A percentile compares a stretch with the other conserved stretches of the same genome.
Conservation (phyloP, 2,888 invertebrate species). For the Myopa testacea region DNA sequence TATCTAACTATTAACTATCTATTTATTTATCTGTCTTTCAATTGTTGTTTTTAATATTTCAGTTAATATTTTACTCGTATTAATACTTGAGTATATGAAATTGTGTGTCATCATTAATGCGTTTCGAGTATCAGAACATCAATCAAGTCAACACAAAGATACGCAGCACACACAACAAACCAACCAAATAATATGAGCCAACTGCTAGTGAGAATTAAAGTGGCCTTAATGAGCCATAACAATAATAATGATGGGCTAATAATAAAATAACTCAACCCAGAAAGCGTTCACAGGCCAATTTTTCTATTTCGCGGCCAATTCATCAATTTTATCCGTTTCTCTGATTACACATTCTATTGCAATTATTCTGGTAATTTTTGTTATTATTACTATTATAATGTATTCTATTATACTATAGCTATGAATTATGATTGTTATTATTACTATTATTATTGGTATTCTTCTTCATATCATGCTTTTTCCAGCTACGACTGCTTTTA, state of each 20-base stretch:
- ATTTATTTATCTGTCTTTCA: too few species aligned
- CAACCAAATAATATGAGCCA: neutral
- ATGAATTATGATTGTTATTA: too few species aligned
- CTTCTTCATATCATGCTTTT: too few species aligned
- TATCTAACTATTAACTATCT: too few species aligned
- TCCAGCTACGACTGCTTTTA: too few species aligned
- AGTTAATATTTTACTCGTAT: too few species aligned
- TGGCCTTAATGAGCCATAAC: constrained; percentile 1
- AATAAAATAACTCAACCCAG: neutral
- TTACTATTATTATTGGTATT: too few species aligned
- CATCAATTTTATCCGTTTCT: neutral
- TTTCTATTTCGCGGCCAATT: neutral
- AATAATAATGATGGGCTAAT: neutral
- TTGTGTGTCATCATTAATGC: neutral
- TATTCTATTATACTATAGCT: too few species aligned
- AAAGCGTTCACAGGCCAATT: neutral
- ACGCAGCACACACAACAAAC: neutral
- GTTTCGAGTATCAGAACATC: neutral
- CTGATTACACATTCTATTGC: neutral
- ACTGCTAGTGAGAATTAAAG: neutral
- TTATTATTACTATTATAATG: neutral
- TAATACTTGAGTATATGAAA: too few species aligned
- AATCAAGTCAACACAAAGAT: neutral
- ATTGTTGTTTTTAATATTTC: too few species aligned
- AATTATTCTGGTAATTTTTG: neutral